A percentile compares a stretch with the other conserved stretches of the same genome.
Evolutionary conservation across 2,797 vertebrate genomes (phyloP).

Genomic region (Enteromius trimaculatus): DNA sequence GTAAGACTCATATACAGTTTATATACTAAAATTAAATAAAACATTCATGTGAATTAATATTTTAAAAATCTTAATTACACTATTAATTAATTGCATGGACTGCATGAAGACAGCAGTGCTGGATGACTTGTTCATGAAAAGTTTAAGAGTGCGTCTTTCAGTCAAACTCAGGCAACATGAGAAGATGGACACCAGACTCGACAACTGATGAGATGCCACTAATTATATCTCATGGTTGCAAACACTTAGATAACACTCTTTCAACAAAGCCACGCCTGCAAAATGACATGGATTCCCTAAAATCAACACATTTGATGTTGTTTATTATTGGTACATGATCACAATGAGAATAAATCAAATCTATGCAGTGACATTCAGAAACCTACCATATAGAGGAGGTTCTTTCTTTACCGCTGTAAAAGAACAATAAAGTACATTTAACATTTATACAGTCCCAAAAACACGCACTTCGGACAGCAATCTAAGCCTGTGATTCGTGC

Average conservation of each 20-base stretch:
- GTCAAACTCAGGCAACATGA: not conserved
- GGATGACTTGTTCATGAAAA: not conserved
- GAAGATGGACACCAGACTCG: constrained; percentile 16
- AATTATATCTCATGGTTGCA: not conserved
- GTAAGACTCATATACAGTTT: not conserved
- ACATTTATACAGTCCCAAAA: constrained; percentile 35
- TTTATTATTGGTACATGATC: constrained; percentile 30
- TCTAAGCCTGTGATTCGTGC: constrained; percentile 18
- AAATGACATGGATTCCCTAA: constrained; percentile 17
- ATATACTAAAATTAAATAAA: not conserved
- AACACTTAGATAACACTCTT: not conserved
- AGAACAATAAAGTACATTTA: constrained; percentile 75
- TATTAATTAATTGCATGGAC: not conserved
- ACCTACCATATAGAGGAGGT: constrained; percentile 83
- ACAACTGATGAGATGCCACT: constrained; percentile 1
- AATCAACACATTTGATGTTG: constrained; percentile 34
- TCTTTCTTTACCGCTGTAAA: constrained; percentile 84
- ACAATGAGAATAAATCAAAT: constrained; percentile 26
- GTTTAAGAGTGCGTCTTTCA: not conserved
- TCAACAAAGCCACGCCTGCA: constrained; percentile 10
- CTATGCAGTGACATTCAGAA: constrained; percentile 63
- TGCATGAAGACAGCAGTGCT: not conserved
- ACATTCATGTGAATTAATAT: not conserved
- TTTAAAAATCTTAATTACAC: not conserved
- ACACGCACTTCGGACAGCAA: constrained; percentile 33